Evolutionary conservation across 2,888 invertebrate genomes (phyloP).

Genomic region (Agrochola lota): DNA sequence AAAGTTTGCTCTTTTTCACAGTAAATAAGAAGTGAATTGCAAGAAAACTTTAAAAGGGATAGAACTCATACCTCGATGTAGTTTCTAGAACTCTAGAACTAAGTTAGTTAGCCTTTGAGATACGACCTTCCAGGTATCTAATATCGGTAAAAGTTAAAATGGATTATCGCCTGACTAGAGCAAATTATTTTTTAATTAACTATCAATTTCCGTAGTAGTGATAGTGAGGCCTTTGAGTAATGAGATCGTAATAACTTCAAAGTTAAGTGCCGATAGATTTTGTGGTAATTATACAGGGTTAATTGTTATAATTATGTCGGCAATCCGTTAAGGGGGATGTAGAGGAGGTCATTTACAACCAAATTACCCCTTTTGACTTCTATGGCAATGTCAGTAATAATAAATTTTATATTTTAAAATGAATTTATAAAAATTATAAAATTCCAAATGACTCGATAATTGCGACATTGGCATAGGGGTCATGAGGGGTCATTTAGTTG

Average conservation of each 20-base stretch:
- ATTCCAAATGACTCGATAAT: no score
- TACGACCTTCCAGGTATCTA: slow-evolving; percentile 21
- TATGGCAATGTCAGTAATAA: no score
- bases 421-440: no score
- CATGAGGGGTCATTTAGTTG: no score
- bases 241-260: slow-evolving; percentile 11
- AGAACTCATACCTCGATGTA: slow-evolving; percentile 10
- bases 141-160: slow-evolving; percentile 23
- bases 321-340: no score
- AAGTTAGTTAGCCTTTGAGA: slow-evolving; percentile 22
- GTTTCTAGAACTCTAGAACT: slow-evolving; percentile 2
- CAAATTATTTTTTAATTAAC: slow-evolving; percentile 35
- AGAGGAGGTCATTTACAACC: no score
- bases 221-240: background rate
- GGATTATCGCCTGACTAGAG: slow-evolving; percentile 8
- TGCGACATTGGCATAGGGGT: no score
- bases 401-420: no score
- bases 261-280: background rate
- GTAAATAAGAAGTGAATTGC: slow-evolving; percentile 11
- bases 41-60: slow-evolving; percentile 18
- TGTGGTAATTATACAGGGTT: background rate
- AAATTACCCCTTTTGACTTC: no score
- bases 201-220: slow-evolving; percentile 10
- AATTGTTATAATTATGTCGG: no score
- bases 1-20: slow-evolving; percentile 1